Evolutionary conservation across 2,797 vertebrate genomes (phyloP).

Genomic region (Melopsittacus undulatus): DNA sequence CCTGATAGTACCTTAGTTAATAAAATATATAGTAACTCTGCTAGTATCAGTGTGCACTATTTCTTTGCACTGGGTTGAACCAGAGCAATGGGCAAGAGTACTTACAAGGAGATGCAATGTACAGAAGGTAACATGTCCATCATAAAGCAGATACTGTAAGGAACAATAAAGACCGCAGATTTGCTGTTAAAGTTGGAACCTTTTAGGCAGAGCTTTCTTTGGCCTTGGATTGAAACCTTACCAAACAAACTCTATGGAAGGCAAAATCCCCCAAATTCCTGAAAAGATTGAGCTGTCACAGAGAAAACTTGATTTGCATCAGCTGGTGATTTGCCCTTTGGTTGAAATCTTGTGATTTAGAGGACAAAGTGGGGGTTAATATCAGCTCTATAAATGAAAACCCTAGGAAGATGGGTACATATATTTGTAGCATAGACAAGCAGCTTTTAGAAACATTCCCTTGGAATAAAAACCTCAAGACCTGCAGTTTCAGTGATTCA

Average conservation of each 20-base stretch:
- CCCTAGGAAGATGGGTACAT: neutral
- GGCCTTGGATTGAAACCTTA: neutral
- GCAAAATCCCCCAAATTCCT: neutral
- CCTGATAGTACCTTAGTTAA: neutral
- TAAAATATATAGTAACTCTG: fast-evolving
- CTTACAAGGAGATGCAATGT: neutral
- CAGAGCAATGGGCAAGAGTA: neutral
- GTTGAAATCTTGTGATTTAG: neutral
- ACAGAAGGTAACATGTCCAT: fast-evolving
- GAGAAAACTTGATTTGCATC: neutral
- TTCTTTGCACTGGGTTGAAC: neutral
- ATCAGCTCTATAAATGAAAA: neutral
- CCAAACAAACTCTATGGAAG: neutral
- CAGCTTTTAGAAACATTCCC: neutral
- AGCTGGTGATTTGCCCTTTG: neutral
- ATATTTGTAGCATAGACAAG: neutral
- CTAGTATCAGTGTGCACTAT: neutral
- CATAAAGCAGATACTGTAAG: neutral
- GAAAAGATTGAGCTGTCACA: neutral
- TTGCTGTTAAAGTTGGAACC: neutral
- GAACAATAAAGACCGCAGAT: neutral
- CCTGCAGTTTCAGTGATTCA: neutral
- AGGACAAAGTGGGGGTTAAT: neutral
- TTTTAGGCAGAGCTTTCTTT: neutral
- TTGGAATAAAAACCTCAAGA: neutral